Conservation (phyloP, 2,888 invertebrate genomes). For the Drosophila prostipennis region DNA sequence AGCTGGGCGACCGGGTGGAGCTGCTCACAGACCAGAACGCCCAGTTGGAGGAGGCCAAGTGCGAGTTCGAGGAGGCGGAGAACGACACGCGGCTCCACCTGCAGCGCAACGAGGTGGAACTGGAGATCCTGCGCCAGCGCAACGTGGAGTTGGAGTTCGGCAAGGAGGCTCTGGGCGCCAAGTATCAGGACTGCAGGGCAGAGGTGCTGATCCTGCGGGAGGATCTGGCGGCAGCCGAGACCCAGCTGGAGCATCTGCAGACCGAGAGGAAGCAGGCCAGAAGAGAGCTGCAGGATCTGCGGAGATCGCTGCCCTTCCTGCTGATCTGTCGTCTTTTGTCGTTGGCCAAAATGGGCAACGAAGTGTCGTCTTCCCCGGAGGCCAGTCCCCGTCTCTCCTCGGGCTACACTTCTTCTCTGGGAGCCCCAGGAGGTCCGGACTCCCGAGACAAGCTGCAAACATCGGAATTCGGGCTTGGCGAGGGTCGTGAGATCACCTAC, state of each 20-base stretch:
- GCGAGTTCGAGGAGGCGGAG: conserved; percentile 90
- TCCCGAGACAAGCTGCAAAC: neutral
- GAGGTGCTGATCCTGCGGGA: conserved; percentile 81
- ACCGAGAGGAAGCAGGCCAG: conserved; percentile 82
- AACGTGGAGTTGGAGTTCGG: conserved; percentile 86
- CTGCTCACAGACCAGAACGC: conserved; percentile 87
- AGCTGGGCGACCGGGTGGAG: conserved; percentile 85
- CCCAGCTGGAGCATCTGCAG: conserved; percentile 80
- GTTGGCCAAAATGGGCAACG: conserved; percentile 64
- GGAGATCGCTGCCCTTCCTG: conserved; percentile 74
- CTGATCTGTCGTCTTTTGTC: conserved; percentile 65
- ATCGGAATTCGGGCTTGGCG: conserved; percentile 4
- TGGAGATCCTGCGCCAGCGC: conserved; percentile 85
- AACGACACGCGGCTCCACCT: conserved; percentile 87
- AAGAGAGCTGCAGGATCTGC: conserved; percentile 77
- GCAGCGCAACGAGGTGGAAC: conserved; percentile 87
- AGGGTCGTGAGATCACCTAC: conserved; percentile 53
- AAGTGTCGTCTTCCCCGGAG: conserved; percentile 49
- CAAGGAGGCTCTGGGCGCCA: conserved; percentile 86
- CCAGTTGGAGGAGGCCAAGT: conserved; percentile 89
- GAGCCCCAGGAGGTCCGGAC: too few species aligned
- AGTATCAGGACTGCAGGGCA: conserved; percentile 85
- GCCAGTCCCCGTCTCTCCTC: conserved; percentile 7
- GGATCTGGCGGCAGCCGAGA: conserved; percentile 81
- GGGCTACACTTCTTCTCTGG: conserved; percentile 3